Percentiles rank a stretch among this genome's conserved stretches.
Conservation (phyloP, 1,140 invertebrate species). For the Drosophila pachea region DNA sequence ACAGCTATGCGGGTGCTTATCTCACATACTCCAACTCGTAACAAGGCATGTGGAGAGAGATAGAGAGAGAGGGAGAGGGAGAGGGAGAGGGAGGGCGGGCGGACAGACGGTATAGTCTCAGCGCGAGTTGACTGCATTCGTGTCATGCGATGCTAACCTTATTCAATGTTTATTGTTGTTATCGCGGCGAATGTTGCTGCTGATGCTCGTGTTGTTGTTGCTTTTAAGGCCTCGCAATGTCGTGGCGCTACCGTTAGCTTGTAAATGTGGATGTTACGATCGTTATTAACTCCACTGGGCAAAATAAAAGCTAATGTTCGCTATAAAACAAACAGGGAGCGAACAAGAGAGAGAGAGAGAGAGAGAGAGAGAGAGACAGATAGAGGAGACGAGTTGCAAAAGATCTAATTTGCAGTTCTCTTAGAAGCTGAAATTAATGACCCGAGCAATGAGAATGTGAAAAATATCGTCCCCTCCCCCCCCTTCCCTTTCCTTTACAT, state of each 20-base stretch:
- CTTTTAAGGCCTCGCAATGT: slow-evolving; percentile 54
- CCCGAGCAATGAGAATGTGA: not conserved
- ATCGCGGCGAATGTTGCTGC: slow-evolving; percentile 39
- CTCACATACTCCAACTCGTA: slow-evolving; percentile 22
- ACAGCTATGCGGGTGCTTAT: slow-evolving; percentile 63
- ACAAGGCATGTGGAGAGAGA: not conserved
- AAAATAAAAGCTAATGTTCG: slow-evolving; percentile 22
- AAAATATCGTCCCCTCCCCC: too few relatives aligned
- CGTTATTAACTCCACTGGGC: slow-evolving; percentile 47
- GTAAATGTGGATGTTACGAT: slow-evolving; percentile 56
- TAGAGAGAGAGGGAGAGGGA: not conserved
- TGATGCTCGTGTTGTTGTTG: slow-evolving; percentile 20
- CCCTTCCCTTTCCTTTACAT: too few relatives aligned
- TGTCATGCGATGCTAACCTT: slow-evolving; percentile 58
- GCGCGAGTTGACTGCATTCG: not conserved
- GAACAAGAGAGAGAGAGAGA: too few relatives aligned
- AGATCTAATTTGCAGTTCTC: slow-evolving; percentile 3
- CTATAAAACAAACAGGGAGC: not conserved
- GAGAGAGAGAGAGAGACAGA: too few relatives aligned
- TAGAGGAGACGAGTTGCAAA: not conserved
- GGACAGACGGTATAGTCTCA: too few relatives aligned
- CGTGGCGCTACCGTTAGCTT: slow-evolving; percentile 54
- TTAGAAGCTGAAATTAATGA: slow-evolving; percentile 12
- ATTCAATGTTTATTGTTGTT: slow-evolving; percentile 64
- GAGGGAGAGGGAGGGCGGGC: not conserved